phyloP scores from a whole-genome alignment of 2,888 invertebrate genomes.

The Calameuta pallipes region DNA sequence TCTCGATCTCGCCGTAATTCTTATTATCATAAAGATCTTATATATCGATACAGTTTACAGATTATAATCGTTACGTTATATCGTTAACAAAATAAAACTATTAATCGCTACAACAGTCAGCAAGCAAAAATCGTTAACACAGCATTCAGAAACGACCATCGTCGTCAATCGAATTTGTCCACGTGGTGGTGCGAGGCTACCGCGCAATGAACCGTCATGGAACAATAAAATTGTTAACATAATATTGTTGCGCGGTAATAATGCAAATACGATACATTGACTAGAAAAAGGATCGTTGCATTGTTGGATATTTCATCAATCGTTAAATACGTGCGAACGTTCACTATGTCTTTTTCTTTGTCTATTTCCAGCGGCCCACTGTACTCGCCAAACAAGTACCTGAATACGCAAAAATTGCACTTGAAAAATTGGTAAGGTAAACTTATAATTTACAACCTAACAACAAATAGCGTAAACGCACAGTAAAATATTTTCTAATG shows the following conservation, averaged over 20 bases:
- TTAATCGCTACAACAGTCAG: slow-evolving; percentile 62
- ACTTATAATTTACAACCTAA: no score
- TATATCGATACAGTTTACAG: slow-evolving; percentile 36
- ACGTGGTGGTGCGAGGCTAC: slow-evolving; percentile 8
- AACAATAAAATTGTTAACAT: background rate
- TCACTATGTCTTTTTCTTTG: background rate
- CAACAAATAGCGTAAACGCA: no score
- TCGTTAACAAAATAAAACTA: slow-evolving; percentile 61
- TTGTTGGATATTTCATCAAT: slow-evolving; percentile 11
- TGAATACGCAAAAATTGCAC: no score
- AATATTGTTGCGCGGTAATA: background rate
- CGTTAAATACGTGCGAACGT: background rate
- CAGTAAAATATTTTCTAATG: no score
- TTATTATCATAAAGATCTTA: slow-evolving; percentile 38
- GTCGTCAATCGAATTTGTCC: slow-evolving; percentile 16
- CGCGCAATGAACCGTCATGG: background rate
- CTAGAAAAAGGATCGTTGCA: slow-evolving; percentile 22
- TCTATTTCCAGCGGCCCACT: no score
- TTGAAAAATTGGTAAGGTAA: no score
- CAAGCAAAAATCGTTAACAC: slow-evolving; percentile 56
- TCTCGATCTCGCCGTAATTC: slow-evolving; percentile 19
- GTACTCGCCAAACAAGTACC: no score
- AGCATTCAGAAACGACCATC: slow-evolving; percentile 18
- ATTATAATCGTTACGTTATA: slow-evolving; percentile 28
- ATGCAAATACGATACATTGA: slow-evolving; percentile 10